phyloP scores from a whole-genome alignment of 2,888 invertebrate genomes.

The Saturnia japonica region DNA sequence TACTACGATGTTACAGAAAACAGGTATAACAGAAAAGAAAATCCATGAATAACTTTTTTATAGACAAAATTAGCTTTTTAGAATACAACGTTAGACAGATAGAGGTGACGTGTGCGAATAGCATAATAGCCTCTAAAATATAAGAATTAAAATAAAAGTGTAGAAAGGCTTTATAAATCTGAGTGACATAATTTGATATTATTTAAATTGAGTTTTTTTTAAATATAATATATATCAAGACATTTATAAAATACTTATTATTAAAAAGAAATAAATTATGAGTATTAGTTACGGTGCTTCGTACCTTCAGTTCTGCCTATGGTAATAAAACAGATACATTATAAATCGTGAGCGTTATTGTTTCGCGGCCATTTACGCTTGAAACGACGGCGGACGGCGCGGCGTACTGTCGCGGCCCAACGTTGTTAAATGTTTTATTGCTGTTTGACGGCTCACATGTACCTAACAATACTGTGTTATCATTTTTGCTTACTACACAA shows the following conservation, averaged over 20 bases:
- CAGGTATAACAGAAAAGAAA: no score
- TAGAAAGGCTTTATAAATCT: background rate
- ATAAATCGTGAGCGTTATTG: slow-evolving; percentile 72
- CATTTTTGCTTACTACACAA: slow-evolving; percentile 60
- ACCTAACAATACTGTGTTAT: slow-evolving; percentile 66
- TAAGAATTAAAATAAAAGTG: no score
- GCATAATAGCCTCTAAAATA: no score
- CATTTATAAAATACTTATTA: background rate
- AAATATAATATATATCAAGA: background rate
- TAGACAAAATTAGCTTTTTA: no score
- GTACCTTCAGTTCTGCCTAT: slow-evolving; percentile 47
- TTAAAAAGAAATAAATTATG: background rate
- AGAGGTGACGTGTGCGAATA: no score
- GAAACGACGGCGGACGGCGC: slow-evolving; percentile 47
- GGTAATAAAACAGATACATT: slow-evolving; percentile 73
- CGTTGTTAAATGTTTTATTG: slow-evolving; percentile 75
- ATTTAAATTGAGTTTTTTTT: background rate
- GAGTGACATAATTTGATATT: background rate
- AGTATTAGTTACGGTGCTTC: background rate
- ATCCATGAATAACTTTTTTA: no score
- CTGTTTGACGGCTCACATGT: slow-evolving; percentile 65
- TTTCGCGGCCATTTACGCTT: slow-evolving; percentile 61
- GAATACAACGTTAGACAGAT: no score
- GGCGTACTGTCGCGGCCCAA: slow-evolving; percentile 47
- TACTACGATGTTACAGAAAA: no score